These are phyloP conservation scores for Heliconius aoede DNA, from an alignment of 2,888 invertebrate genomes.

Conservation along the genomic window DNA sequence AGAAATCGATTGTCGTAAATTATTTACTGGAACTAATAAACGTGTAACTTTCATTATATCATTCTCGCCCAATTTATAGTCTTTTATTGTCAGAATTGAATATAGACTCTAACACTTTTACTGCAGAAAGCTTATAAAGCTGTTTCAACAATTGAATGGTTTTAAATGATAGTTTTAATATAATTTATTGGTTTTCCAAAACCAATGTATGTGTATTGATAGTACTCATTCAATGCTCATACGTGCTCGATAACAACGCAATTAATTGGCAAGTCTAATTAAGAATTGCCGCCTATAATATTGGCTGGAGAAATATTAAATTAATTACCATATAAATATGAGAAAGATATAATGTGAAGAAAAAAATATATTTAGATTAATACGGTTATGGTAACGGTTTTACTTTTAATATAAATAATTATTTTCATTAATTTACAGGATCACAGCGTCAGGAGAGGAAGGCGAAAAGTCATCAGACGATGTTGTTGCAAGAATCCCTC, in stretches of 20 bases:
- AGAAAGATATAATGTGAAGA: neutral
- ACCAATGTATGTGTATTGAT: too few relatives aligned
- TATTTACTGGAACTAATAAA: too few relatives aligned
- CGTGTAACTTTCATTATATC: too few relatives aligned
- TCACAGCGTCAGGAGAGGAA: constrained; percentile 62
- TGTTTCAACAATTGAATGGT: too few relatives aligned
- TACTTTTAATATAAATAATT: neutral
- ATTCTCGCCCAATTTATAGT: too few relatives aligned
- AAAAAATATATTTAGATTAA: neutral
- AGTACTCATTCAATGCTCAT: neutral
- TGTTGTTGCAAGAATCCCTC: constrained; percentile 83
- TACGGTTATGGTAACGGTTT: too few relatives aligned
- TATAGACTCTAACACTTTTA: too few relatives aligned
- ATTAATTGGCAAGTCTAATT: neutral
- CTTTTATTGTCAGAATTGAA: too few relatives aligned
- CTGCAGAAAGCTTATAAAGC: too few relatives aligned
- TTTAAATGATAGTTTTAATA: too few relatives aligned
- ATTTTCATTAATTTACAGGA: constrained; percentile 58
- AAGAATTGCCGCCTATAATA: neutral
- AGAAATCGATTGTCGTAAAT: too few relatives aligned
- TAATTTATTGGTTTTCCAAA: too few relatives aligned
- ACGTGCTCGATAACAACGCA: neutral
- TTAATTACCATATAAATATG: neutral
- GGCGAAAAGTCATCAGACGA: constrained; percentile 72
- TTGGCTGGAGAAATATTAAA: neutral